phyloP scores from a whole-genome alignment of 2,888 invertebrate genomes.

The Patella caerulea region DNA sequence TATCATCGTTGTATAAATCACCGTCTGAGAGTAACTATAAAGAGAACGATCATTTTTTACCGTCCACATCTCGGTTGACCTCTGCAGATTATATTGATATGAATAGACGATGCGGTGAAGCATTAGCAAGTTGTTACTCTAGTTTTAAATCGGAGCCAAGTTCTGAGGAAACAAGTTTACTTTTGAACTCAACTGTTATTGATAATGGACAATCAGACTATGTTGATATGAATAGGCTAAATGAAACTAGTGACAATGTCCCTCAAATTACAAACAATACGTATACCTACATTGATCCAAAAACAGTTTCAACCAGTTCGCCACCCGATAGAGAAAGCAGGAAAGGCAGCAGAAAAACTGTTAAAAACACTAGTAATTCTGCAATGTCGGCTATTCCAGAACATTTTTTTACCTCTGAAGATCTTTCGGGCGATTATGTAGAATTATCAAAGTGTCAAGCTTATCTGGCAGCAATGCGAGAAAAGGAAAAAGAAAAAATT shows the following conservation, averaged over 20 bases:
- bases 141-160: neutral
- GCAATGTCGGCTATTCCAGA: neutral
- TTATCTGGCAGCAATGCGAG: neutral
- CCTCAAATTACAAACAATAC: neutral
- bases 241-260: neutral
- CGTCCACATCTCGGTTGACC: neutral
- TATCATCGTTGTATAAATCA: neutral
- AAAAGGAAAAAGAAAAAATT: neutral
- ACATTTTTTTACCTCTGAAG: neutral
- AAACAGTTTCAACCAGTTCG: too few relatives aligned
- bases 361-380: neutral
- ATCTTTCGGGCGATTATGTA: neutral
- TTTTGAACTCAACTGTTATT: neutral
- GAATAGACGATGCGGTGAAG: neutral
- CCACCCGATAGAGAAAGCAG: neutral
- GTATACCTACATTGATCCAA: neutral
- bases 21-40: neutral
- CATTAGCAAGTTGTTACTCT: neutral
- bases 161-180: neutral
- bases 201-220: neutral
- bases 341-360: neutral
- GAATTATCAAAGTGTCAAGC: slow-evolving; percentile 2
- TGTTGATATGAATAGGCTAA: neutral
- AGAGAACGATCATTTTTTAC: neutral
- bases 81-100: neutral